Percentiles rank a stretch among this genome's conserved stretches.
Conservation (phyloP, 2,888 invertebrate species). For the Volucella bombylans region DNA sequence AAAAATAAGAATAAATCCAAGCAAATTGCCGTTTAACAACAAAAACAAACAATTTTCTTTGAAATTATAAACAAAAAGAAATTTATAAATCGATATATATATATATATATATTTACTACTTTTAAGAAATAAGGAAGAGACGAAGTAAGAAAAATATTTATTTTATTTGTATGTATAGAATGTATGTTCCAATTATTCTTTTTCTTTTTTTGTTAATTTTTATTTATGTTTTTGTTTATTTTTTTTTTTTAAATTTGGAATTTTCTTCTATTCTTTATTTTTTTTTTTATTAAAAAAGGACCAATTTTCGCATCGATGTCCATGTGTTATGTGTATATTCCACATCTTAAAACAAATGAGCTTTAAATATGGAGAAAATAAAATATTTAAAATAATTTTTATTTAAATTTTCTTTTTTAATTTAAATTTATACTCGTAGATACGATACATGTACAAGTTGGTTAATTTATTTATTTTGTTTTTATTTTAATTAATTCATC, state of each 20-base stretch:
- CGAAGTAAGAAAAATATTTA: conserved; percentile 75
- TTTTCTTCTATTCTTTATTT: conserved; percentile 18
- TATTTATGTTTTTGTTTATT: conserved; percentile 63
- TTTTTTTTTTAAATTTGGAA: conserved; percentile 50
- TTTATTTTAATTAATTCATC: conserved; percentile 43
- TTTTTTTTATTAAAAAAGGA: conserved; percentile 21
- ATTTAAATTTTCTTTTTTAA: conserved; percentile 40
- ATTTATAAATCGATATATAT: conserved; percentile 36
- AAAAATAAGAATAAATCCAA: conserved; percentile 29
- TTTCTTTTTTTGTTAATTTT: conserved; percentile 45
- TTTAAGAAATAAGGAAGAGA: conserved; percentile 52
- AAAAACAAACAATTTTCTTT: conserved; percentile 66
- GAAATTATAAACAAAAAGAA: conserved; percentile 62
- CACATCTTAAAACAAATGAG: conserved; percentile 21
- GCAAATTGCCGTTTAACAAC: conserved; percentile 40
- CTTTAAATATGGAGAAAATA: conserved; percentile 40
- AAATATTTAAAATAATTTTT: conserved; percentile 56
- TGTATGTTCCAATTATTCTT: conserved; percentile 75
- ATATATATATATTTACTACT: conserved; percentile 62
- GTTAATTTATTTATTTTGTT: conserved; percentile 70
- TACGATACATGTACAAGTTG: conserved; percentile 68
- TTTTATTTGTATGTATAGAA: conserved; percentile 76
- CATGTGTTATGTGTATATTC: conserved; percentile 61
- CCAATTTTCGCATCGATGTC: conserved; percentile 56
- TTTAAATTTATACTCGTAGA: conserved; percentile 57